These are phyloP conservation scores for Sebastes nivosus DNA, from an alignment of 2,797 vertebrate genomes.

Conservation along the genomic window DNA sequence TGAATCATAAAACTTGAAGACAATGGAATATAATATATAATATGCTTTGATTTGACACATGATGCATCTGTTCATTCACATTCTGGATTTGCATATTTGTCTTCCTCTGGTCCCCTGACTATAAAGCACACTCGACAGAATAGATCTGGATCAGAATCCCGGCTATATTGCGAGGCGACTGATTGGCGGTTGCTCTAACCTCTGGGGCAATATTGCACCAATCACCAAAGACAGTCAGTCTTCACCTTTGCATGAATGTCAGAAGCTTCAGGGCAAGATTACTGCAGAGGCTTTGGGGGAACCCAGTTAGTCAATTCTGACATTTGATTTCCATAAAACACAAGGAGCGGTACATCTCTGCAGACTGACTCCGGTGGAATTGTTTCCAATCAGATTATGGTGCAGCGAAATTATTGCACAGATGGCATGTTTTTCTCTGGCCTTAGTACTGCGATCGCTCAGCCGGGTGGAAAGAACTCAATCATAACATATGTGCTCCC, in stretches of 20 bases:
- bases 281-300: constrained; percentile 55
- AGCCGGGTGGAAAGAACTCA: neutral
- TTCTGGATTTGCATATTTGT: neutral
- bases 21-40: neutral
- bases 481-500: neutral
- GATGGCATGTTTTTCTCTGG: neutral
- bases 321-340: constrained; percentile 75
- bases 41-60: neutral
- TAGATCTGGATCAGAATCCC: constrained; percentile 30
- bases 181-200: constrained; percentile 57
- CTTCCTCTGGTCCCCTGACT: constrained; percentile 6
- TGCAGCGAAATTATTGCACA: neutral
- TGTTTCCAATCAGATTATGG: constrained; percentile 12
- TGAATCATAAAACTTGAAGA: neutral
- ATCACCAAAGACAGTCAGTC: constrained; percentile 56
- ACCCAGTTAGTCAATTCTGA: constrained; percentile 68
- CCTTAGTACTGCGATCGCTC: neutral
- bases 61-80: neutral
- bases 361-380: constrained; percentile 20
- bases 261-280: constrained; percentile 72
- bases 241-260: constrained; percentile 73
- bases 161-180: constrained; percentile 8
- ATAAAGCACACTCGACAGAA: neutral
- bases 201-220: constrained; percentile 45
- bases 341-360: constrained; percentile 30